Evolutionary conservation across 2,888 invertebrate species (phyloP).

Genomic region (Caenorhabditis becei): DNA sequence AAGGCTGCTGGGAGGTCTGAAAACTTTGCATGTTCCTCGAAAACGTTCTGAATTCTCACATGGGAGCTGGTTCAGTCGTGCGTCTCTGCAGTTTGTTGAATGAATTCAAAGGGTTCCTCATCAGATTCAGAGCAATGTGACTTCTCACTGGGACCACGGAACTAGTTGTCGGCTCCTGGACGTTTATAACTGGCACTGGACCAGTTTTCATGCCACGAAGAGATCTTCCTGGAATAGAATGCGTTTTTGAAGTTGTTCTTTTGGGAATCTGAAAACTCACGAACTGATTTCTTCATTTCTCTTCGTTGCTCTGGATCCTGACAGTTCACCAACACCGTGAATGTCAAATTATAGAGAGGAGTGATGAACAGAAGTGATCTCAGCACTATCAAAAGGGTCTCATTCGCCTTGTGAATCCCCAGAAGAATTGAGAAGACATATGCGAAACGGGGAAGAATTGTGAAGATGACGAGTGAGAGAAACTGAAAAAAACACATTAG

Average conservation of each 20-base stretch:
- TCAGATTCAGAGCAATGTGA: slow-evolving; percentile 43
- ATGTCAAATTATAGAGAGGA: slow-evolving; percentile 29
- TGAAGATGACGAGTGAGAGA: neutral
- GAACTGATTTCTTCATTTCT: slow-evolving; percentile 9
- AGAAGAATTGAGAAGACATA: slow-evolving; percentile 9
- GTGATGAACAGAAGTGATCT: slow-evolving; percentile 13
- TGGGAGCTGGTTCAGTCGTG: neutral
- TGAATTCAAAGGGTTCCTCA: slow-evolving; percentile 53
- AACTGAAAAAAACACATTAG: slow-evolving; percentile 10
- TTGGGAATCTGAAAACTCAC: slow-evolving; percentile 14
- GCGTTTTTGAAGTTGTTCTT: too few relatives aligned
- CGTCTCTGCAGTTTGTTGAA: slow-evolving; percentile 47
- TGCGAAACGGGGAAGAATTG: slow-evolving; percentile 3
- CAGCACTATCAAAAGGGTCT: neutral
- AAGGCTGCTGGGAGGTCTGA: slow-evolving; percentile 21
- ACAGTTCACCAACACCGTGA: slow-evolving; percentile 36
- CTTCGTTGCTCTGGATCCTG: slow-evolving; percentile 28
- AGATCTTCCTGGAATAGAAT: slow-evolving; percentile 9
- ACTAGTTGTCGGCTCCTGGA: slow-evolving; percentile 46
- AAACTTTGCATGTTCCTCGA: neutral
- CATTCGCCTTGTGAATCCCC: neutral
- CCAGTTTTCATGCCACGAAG: slow-evolving; percentile 39
- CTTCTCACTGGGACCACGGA: slow-evolving; percentile 7
- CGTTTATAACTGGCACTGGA: slow-evolving; percentile 47
- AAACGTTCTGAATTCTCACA: neutral